phyloP scores from a whole-genome alignment of 1,140 invertebrate species.

The Grapholita molesta region DNA sequence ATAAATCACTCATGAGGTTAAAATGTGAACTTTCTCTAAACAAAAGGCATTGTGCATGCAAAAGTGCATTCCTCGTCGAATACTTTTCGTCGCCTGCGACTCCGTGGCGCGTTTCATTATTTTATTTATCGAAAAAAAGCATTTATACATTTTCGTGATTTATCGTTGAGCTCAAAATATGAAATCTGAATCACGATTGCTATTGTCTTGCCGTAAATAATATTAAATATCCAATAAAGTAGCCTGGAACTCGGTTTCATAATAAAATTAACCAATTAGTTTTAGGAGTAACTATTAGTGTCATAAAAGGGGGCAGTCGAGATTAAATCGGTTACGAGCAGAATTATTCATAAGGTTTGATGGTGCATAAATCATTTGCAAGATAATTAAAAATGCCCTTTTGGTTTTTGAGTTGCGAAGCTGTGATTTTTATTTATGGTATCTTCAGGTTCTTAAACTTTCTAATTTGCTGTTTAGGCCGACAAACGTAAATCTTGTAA shows the following conservation, averaged over 20 bases:
- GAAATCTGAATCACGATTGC: constrained; percentile 64
- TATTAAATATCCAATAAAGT: constrained; percentile 23
- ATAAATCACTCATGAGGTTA: constrained; percentile 68
- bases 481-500: constrained; percentile 49
- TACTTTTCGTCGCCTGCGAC: constrained; percentile 70
- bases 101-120: constrained; percentile 46
- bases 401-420: constrained; percentile 43
- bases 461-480: constrained; percentile 60
- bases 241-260: background rate
- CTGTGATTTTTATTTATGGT: constrained; percentile 69
- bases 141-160: constrained; percentile 49
- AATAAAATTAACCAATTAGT: constrained; percentile 15
- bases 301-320: background rate
- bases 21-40: constrained; percentile 76
- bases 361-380: constrained; percentile 61
- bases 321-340: constrained; percentile 18
- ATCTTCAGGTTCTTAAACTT: constrained; percentile 64
- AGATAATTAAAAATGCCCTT: constrained; percentile 67
- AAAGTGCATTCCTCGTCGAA: constrained; percentile 69
- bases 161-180: constrained; percentile 64
- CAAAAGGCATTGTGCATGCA: constrained; percentile 76
- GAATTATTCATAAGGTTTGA: constrained; percentile 52
- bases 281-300: constrained; percentile 7
- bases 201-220: constrained; percentile 45
- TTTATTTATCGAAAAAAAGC: constrained; percentile 47